Evolutionary conservation across 2,888 invertebrate species (phyloP), one percentile per base, ranked within the genome.

Genomic region (Eupithecia vulgata): DNA sequence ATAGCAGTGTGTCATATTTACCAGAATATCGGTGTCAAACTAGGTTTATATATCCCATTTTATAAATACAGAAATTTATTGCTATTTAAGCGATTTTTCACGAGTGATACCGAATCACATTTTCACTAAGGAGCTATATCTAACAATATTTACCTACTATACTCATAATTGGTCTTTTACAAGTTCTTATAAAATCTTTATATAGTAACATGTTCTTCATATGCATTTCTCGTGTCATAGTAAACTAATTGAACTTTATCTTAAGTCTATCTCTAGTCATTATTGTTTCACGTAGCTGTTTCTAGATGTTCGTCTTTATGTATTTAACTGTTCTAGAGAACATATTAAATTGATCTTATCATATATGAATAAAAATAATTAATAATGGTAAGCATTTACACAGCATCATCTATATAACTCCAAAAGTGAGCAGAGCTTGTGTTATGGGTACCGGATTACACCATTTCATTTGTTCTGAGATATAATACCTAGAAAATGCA

Each of bases 261-360:
- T 76, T 81, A 81, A 73, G 78, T 75, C 84, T 90, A 88, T 87
- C 85, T 91, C 91, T 91, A 91, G 91, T 91, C 91, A 91, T 86
- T 90, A 88, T 89, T 82, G 79, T 85, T 87, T 87, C 84, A 82
- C 84, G 81, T 86, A 86, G 84, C 80, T 84, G 85, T 88, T 86
- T 79, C 81, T 88, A 85, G 83, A 82, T 87, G 84, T 88, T 86
- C 78, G 83, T 87, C 75, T 81, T 82, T 80, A 75, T 81, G 70
- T 78, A 76, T 79, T 76, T 75, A 78, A 70, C 77, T 57, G 13
- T 57, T 21, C 57, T 65, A 79, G 78, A 78, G 78, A 76, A 74
- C 81, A 77, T 81, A 82, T 83, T 76, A 78, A 81, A 79, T 81
- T 70, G 70, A 72, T 57, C 21, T 25, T 45, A 65, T 40, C 45